Percentiles rank a stretch among this genome's conserved stretches.
Conservation (phyloP, 2,113 vertebrate species). For the Indicator maculatus region DNA sequence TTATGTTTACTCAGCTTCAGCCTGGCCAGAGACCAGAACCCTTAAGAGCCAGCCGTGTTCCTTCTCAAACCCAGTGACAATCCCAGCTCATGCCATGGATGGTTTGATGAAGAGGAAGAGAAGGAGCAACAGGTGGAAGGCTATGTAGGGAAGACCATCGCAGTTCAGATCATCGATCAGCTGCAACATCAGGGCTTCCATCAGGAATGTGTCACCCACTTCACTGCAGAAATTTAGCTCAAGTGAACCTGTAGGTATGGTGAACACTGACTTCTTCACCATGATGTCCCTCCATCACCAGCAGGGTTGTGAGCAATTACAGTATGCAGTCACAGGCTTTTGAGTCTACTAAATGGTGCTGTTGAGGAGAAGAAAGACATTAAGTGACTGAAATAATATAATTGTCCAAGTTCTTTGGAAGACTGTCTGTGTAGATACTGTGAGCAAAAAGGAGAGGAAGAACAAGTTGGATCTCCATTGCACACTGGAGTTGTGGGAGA, state of each 20-base stretch:
- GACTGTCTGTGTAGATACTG: background rate
- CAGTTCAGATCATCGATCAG: background rate
- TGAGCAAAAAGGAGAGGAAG: background rate
- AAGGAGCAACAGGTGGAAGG: background rate
- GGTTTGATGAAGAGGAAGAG: slow-evolving; percentile 18
- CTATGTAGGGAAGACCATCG: background rate
- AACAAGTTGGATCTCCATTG: background rate
- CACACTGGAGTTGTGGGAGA: background rate
- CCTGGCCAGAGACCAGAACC: background rate
- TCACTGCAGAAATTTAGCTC: background rate
- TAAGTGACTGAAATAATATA: background rate
- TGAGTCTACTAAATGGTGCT: background rate
- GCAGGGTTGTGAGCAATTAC: background rate
- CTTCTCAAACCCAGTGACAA: background rate
- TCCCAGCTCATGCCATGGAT: background rate
- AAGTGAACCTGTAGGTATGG: background rate
- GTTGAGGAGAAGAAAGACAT: background rate
- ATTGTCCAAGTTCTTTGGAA: background rate
- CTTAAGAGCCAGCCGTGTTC: background rate
- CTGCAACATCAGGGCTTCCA: background rate
- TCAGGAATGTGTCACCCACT: background rate
- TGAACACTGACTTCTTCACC: background rate
- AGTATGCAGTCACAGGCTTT: background rate
- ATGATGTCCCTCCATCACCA: background rate
- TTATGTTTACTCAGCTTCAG: slow-evolving; percentile 21